Conservation (phyloP, 2,113 vertebrate genomes). For the Ptychochromis oligacanthus region DNA sequence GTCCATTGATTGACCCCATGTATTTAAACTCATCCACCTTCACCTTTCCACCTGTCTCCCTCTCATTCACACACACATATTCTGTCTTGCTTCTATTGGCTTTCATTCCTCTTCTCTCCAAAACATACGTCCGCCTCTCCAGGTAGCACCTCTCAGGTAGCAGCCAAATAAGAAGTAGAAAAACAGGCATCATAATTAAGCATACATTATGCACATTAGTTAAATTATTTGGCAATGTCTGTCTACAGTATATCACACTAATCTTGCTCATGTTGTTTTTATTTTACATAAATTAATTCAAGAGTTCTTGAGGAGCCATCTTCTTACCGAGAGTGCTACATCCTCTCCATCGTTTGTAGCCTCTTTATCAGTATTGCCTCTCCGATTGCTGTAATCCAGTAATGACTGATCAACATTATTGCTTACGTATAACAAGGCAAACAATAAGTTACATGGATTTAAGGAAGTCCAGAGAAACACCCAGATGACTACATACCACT, state of each 20-base stretch:
- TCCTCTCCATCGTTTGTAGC: conserved; percentile 12
- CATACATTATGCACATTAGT: neutral
- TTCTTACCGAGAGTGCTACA: conserved; percentile 63
- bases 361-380: neutral
- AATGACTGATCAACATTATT: conserved; percentile 46
- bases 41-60: too few relatives aligned
- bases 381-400: conserved; percentile 68
- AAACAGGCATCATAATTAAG: neutral
- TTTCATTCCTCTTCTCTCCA: too few relatives aligned
- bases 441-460: neutral
- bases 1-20: too few relatives aligned
- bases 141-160: too few relatives aligned
- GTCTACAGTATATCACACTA: neutral
- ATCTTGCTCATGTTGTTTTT: rapidly evolving
- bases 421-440: neutral
- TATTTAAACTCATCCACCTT: too few relatives aligned
- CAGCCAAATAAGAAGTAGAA: neutral
- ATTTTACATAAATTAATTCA: neutral
- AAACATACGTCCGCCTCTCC: too few relatives aligned
- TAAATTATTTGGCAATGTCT: neutral
- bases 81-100: too few relatives aligned
- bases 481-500: neutral
- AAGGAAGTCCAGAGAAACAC: neutral
- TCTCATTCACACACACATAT: too few relatives aligned
- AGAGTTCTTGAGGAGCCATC: neutral